These are phyloP conservation scores for Globicephala melas DNA, from an alignment of 2,113 vertebrate genomes.

Conservation along the genomic window DNA sequence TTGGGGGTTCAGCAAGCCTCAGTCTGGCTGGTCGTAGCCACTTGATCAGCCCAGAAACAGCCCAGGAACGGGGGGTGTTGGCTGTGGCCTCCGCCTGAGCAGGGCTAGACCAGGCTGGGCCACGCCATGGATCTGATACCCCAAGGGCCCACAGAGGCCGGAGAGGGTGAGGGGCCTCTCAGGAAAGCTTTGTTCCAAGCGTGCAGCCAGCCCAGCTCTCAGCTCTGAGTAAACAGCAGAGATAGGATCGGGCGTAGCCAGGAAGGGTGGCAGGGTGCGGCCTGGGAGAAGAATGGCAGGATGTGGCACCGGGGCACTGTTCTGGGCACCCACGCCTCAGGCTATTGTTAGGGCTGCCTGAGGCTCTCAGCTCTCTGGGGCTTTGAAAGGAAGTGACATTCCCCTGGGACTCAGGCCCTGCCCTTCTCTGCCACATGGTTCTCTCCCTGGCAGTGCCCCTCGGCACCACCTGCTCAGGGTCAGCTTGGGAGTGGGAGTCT, in stretches of 20 bases:
- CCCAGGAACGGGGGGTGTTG: neutral
- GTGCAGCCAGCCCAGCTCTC: slow-evolving; percentile 54
- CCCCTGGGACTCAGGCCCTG: neutral
- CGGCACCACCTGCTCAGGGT: neutral
- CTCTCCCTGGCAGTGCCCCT: neutral
- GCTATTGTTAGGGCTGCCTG: slow-evolving; percentile 58
- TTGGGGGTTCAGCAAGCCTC: neutral
- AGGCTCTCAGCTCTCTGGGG: slow-evolving; percentile 54
- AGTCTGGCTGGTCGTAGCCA: neutral
- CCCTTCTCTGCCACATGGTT: neutral
- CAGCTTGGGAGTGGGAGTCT: neutral
- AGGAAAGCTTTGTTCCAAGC: slow-evolving; percentile 45
- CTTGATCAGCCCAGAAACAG: neutral
- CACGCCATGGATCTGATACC: neutral
- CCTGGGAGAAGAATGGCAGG: slow-evolving; percentile 83
- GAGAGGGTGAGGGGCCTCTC: slow-evolving; percentile 3
- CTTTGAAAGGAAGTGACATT: neutral
- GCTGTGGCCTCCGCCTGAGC: neutral
- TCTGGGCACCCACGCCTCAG: slow-evolving; percentile 73
- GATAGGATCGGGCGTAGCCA: slow-evolving; percentile 81
- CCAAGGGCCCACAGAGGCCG: neutral
- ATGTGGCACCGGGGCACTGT: slow-evolving; percentile 77
- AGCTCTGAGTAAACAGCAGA: slow-evolving; percentile 40
- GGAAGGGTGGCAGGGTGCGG: slow-evolving; percentile 85
- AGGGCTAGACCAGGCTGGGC: neutral